Evolutionary conservation across 2,113 vertebrate species (phyloP), one percentile per base, ranked within the genome.

Genomic region (Nestor notabilis): DNA sequence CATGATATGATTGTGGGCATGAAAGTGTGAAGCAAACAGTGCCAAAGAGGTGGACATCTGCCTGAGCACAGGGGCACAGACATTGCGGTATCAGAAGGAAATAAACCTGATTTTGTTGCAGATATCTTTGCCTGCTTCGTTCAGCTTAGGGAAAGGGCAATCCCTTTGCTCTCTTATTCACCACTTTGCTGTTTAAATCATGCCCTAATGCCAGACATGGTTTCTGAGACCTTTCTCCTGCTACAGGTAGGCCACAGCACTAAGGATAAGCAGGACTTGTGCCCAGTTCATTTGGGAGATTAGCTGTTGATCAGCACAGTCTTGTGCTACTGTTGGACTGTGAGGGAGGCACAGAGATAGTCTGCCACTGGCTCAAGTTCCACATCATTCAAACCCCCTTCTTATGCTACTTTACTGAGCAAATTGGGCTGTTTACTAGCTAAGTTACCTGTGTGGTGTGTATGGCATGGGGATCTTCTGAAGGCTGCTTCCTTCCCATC

Each of bases 1-100:
- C 96, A 96, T 44, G 61, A 96, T 69, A 84, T 97, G 79, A 97
- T 94, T 86, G 83, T 76, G 10, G 84, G 79, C 66, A 80, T 98
- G 89, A 79, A 87, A 58, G 21, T 23, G 17, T 89, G 86, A 58
- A 82, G 95, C 53, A 89, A 89, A 29, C 95, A 97, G 77, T 78
- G 33, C 28, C 28, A 56, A 43, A 47, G 75, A 68, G 35, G 47
- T 17, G 56, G 60, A 47, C 7, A 41, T 25, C 37, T 69, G 37
- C 84, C 60, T 28, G 9, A 69, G 37, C 49, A 56, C 25, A 37
- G 41, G 9, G 49, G 13, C 55, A 71, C 1, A 16, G 49, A 56
- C 3, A 3, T 46, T 80, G 41, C 63, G 76, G 50, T n/a, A 49
- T 63, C 83, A 83, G 75, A 79, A 20, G 56, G 39, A 82, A 77